Evolutionary conservation across 2,113 vertebrate genomes (phyloP).

Genomic region (Paradisaea rubra): DNA sequence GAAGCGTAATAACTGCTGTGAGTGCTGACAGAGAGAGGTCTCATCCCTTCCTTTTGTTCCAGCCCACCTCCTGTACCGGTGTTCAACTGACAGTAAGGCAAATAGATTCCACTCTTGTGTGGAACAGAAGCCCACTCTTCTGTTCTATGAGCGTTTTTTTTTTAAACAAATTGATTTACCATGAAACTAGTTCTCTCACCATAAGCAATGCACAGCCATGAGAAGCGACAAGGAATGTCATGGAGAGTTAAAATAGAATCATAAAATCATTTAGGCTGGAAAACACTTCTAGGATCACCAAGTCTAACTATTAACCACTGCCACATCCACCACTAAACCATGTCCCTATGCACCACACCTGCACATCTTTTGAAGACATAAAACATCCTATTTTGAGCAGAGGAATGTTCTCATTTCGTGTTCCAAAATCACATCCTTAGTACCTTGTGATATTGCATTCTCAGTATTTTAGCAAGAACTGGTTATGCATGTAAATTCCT

Average conservation of each 20-base stretch:
- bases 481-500: not conserved
- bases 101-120: not conserved
- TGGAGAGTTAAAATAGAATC: not conserved
- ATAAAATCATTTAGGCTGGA: not conserved
- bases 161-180: not conserved
- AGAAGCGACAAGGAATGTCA: not conserved
- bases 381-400: not conserved
- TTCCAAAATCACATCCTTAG: not conserved
- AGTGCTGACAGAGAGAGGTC: not conserved
- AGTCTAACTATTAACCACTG: not conserved
- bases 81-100: not conserved
- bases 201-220: not conserved
- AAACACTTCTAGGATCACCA: not conserved
- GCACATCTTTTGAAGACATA: not conserved
- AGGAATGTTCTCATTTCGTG: not conserved
- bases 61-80: not conserved
- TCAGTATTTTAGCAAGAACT: not conserved
- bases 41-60: not conserved
- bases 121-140: not conserved
- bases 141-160: not conserved
- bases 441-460: not conserved
- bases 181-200: not conserved
- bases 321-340: not conserved
- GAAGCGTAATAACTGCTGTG: not conserved
- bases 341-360: not conserved